phyloP scores from a whole-genome alignment of 1,140 invertebrate genomes.

The Ectropis grisescens region DNA sequence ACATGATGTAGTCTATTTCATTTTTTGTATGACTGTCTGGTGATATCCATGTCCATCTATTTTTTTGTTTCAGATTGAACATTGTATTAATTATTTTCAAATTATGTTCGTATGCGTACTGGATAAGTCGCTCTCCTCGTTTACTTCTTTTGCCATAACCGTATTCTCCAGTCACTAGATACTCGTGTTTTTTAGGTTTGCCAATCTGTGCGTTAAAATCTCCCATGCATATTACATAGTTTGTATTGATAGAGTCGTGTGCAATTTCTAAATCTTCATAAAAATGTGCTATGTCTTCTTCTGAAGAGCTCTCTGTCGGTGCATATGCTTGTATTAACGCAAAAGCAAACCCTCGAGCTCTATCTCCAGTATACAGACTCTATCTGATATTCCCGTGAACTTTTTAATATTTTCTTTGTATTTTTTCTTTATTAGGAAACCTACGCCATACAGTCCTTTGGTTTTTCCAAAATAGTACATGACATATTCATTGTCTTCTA shows the following conservation, averaged over 20 bases:
- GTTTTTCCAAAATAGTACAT: constrained; percentile 25
- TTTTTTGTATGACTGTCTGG: constrained; percentile 26
- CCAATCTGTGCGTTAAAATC: too few species aligned
- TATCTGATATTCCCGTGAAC: constrained; percentile 23
- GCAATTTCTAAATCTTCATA: constrained; percentile 17
- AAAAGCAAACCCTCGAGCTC: too few species aligned
- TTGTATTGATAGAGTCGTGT: too few species aligned
- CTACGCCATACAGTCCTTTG: constrained; percentile 20
- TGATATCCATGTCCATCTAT: constrained; percentile 28
- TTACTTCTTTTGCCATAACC: too few species aligned
- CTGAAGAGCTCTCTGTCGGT: constrained; percentile 19
- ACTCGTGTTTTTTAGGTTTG: too few species aligned
- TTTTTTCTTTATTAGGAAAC: constrained; percentile 21
- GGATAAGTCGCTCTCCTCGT: constrained; percentile 19
- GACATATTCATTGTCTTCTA: constrained; percentile 22
- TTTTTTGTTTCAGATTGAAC: constrained; percentile 24
- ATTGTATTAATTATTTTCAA: constrained; percentile 26
- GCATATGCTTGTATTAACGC: constrained; percentile 22
- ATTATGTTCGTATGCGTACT: constrained; percentile 21
- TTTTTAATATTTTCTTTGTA: constrained; percentile 16
- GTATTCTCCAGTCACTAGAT: too few species aligned
- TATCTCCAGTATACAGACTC: constrained; percentile 19
- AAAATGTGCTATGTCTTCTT: constrained; percentile 21
- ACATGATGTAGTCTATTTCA: constrained; percentile 29
- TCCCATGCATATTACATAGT: too few species aligned